Percentiles rank a stretch among this genome's conserved stretches.
These are phyloP conservation scores for Palythoa caribaeorum DNA, from an alignment of 92 coral and sea anemone species.

Conservation along the genomic window DNA sequence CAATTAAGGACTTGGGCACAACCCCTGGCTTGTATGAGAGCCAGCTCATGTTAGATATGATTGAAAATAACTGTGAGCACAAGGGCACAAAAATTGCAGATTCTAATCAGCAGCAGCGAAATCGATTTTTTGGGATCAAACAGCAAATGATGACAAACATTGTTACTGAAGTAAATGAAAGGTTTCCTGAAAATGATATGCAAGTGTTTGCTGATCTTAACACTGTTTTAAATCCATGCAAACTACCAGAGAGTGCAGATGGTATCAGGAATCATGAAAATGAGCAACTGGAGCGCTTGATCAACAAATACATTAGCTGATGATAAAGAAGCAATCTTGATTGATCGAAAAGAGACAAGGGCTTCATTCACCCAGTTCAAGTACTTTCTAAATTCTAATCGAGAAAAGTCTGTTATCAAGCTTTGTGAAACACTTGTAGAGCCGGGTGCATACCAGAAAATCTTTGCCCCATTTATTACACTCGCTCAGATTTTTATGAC, in stretches of 20 bases:
- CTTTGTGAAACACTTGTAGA: conserved; percentile 47
- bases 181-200: conserved; percentile 54
- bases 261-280: not conserved
- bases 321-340: not conserved
- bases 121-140: conserved; percentile 53
- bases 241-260: not conserved
- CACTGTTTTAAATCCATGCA: not conserved
- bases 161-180: conserved; percentile 44
- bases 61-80: conserved; percentile 53
- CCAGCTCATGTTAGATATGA: conserved; percentile 41
- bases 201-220: conserved; percentile 49
- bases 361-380: not conserved
- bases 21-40: conserved; percentile 41
- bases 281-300: not conserved
- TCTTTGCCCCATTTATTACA: conserved; percentile 42
- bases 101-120: conserved; percentile 42
- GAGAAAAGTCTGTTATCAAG: conserved; percentile 31
- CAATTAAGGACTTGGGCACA: conserved; percentile 39
- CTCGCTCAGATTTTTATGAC: conserved; percentile 42
- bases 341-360: not conserved
- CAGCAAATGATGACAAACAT: conserved; percentile 20
- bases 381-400: conserved; percentile 32
- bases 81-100: conserved; percentile 47
- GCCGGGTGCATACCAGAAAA: conserved; percentile 34
- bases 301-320: not conserved